Evolutionary conservation across 2,888 invertebrate genomes (phyloP).

Genomic region (Capitulum mitella): DNA sequence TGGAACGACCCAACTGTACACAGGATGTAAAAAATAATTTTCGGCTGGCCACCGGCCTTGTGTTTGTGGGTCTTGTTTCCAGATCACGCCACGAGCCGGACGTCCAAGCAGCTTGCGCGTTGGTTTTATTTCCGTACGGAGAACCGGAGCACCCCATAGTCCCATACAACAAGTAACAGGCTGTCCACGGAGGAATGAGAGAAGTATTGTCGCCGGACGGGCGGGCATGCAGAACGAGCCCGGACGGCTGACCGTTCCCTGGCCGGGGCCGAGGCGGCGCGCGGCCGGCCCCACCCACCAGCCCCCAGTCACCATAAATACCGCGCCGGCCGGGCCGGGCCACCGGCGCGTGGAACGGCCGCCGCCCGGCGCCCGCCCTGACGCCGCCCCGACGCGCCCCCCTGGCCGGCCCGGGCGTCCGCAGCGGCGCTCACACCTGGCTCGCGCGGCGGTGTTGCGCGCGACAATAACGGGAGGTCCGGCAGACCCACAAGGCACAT

Average conservation of each 20-base stretch:
- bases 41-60: background rate
- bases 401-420: background rate
- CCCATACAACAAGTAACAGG: background rate
- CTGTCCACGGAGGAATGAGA: constrained; percentile 7
- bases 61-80: background rate
- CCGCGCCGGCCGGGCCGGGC: too few relatives aligned
- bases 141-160: background rate
- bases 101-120: background rate
- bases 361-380: background rate
- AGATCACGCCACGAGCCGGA: background rate
- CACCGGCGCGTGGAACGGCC: too few relatives aligned
- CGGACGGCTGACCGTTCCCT: too few relatives aligned
- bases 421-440: background rate
- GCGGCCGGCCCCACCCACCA: too few relatives aligned
- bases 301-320: too few relatives aligned
- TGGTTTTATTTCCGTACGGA: background rate
- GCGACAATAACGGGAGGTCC: background rate
- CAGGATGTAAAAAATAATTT: background rate
- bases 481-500: constrained; percentile 15
- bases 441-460: background rate
- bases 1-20: constrained; percentile 22
- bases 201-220: background rate
- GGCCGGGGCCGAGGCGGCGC: too few relatives aligned
- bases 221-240: background rate
- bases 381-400: background rate